Evolutionary conservation across 2,888 invertebrate genomes (phyloP), one percentile per base, ranked within the genome.

Genomic region (Barypeithes pellucidus): DNA sequence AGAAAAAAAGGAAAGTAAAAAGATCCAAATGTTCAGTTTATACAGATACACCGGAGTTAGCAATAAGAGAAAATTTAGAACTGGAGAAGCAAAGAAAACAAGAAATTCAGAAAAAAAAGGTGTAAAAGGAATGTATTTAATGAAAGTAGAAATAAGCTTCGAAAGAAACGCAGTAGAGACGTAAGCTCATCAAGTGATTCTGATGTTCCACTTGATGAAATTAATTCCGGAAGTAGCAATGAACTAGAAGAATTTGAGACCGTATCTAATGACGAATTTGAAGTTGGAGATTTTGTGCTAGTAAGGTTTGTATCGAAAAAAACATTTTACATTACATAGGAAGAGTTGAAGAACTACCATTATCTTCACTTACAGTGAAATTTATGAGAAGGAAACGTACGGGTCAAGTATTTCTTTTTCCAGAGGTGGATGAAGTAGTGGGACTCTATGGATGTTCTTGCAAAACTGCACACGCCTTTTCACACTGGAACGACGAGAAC

Each of bases 161-260:
- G 36, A 50, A 9, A 54, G 69, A 24, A 24, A 24, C 24, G 24
- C 5, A 24, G 24, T 24, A 24, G 24, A 24, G 5, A 24, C 2
- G 24, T 24, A 24, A 24, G 24, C 24, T 24, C 24, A 24, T 29
- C 24, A 24, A 24, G 24, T 24, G 70, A 63, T 14, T 62, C 70
- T 43, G 70, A 70, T 43, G 63, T 62, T 52, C 63, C 63, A 14
- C 29, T 70, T 50, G 63, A 70, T 39, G 54, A 70, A 39, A 63
- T 70, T 14, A 70, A 33, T 39, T 62, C 41, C 16, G 47, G 52
- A n/a, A 70, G 63, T 63, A 70, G 62, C 41, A 54, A 63, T 70
- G 62, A 70, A 20, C 18, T 63, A 33, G 70, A 70, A 57, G 57
- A 57, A 22, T 62, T 63, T 39, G 62, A 63, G 24, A 11, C 41